Base-by-base conservation (phyloP, 1,140 invertebrate species). In the Hypothenemus hampei region DNA sequence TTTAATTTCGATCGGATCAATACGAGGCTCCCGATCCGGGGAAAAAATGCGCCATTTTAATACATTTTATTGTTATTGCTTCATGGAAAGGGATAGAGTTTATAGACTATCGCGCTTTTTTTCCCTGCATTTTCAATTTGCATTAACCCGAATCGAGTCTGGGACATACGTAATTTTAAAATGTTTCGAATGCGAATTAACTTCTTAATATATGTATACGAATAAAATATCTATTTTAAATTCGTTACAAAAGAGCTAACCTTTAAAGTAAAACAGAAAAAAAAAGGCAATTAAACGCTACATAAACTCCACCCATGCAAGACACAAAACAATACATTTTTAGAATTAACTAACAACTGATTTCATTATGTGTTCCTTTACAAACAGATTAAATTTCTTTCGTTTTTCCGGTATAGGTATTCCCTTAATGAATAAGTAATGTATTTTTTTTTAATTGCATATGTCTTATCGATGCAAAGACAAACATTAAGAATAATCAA, bases 61-160 rank as follows among this genome's bases (percentile, higher is more conserved):
- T 50, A 50, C 47, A 50, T 50, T 50, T 50, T 50, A 50, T 50
- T 50, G 45, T 47, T 47, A 50, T 50, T 50, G 47, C 47, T 18
- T 18, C n/a, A n/a, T n/a, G n/a, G n/a, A n/a, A n/a, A 13, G 21
- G 8, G 20, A 22, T 20, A 23, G 19, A 23, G 36, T 22, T 3
- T 24, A 3, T 16, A 13, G 18, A 6, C n/a, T 39, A 11, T 13
- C 19, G 13, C 11, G 15, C 35, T 19, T 11, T 21, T 23, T 48
- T 21, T 11, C 21, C 13, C 13, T 18, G 23, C 11, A 39, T 39
- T 39, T 43, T 43, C 11, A 4, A 43, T 22, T 11, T 11, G 40
- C 20, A n/a, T 43, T 22, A 11, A n/a, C n/a, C 22, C 3, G 40
- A 11, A 13, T 5, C 10, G n/a, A 43, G 20, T 22, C 23, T 11